Base-by-base conservation (phyloP, 2,797 vertebrate genomes). In the Echiichthys vipera region DNA sequence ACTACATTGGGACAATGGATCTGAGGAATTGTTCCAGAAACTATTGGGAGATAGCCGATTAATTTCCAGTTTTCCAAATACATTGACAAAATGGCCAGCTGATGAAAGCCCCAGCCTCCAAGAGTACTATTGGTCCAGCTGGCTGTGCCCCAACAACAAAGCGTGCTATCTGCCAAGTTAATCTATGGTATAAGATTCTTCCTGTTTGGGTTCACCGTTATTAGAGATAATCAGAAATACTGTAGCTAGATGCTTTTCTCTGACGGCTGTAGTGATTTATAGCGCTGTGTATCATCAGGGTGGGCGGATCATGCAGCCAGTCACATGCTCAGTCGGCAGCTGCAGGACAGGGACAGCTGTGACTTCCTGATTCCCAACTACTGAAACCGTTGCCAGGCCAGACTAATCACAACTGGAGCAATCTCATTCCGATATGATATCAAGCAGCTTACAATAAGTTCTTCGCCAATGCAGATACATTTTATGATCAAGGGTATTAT, bases 301-400 rank as follows among this genome's bases (percentile, higher is more conserved):
- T 58, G 53, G 47, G 59, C 43, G 64, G 68, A 81, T 74, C 34
- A 30, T 79, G 61, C 65, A 84, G 68, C 65, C 74, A 32, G 20
- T 83, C 88, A 78, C 77, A 89, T 85, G 72, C 70, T 88, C 58
- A 67, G 61, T 59, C 75, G 74, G 78, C 85, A 88, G 89, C 88
- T 88, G 83, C 71, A 79, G 66, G 66, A 77, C 73, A 71, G 74
- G 65, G 86, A 86, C 89, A 89, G 79, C 84, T 90, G 88, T 78
- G 81, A 89, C 78, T 89, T 89, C 88, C 84, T 90, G 80, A 78
- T 86, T 83, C 81, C 75, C 69, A 83, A 83, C 69, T 75, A 73
- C 73, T 71, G 64, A 69, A 51, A 29, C 47, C 39, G 54, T 57
- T 91, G 86, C 90, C 89, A 88, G 89, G 71, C 66, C 76, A 66